A percentile compares a stretch with the other conserved stretches of the same genome.
Evolutionary conservation across 2,888 invertebrate species (phyloP).

Genomic region (Drosophila mettleri): DNA sequence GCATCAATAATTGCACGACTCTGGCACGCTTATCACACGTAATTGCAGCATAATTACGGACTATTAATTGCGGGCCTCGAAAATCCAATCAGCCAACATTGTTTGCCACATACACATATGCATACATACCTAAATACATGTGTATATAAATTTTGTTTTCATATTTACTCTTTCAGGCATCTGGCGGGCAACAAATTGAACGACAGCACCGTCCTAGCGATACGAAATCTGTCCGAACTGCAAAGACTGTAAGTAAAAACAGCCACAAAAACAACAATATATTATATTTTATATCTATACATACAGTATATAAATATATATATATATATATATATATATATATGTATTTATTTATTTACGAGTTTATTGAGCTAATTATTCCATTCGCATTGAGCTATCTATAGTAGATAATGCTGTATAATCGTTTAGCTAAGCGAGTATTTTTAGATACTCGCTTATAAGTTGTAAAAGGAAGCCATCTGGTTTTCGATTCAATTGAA

Average conservation of each 20-base stretch:
- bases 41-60: conserved; percentile 66
- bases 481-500: conserved; percentile 20
- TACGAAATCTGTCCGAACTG: conserved; percentile 85
- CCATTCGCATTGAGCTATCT: conserved; percentile 30
- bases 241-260: conserved; percentile 85
- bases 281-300: background rate
- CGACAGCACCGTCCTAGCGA: conserved; percentile 85
- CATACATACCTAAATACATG: background rate
- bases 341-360: background rate
- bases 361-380: conserved; percentile 24
- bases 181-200: conserved; percentile 87
- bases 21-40: conserved; percentile 40
- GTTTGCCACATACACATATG: conserved; percentile 11
- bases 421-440: conserved; percentile 24
- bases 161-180: conserved; percentile 85
- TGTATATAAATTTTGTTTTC: background rate
- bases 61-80: conserved; percentile 36
- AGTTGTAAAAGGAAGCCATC: conserved; percentile 25
- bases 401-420: conserved; percentile 31
- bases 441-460: conserved; percentile 33
- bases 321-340: background rate
- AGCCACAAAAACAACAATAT: background rate
- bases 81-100: conserved; percentile 57
- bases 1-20: conserved; percentile 62
- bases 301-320: background rate